A percentile compares a stretch with the other conserved stretches of the same genome.
phyloP scores from a whole-genome alignment of 2,113 vertebrate genomes.

The Tachysurus fulvidraco region DNA sequence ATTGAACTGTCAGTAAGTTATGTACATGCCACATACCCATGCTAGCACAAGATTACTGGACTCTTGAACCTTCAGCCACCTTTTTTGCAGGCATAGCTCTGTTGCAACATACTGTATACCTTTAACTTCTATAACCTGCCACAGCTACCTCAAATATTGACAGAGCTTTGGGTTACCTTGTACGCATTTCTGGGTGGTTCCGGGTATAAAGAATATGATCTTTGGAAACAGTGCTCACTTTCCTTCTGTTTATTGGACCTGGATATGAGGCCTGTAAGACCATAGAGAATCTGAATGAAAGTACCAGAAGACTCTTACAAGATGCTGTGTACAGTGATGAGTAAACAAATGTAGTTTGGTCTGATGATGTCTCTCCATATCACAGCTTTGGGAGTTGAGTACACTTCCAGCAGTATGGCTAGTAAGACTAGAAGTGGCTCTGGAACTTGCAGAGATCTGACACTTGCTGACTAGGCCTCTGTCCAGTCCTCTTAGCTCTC shows the following conservation, averaged over 20 bases:
- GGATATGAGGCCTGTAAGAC: background rate
- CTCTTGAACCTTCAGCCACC: constrained; percentile 42
- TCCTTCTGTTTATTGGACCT: constrained; percentile 22
- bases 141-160: constrained; percentile 63
- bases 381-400: constrained; percentile 26
- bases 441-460: constrained; percentile 44
- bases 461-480: constrained; percentile 51
- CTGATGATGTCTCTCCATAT: constrained; percentile 42
- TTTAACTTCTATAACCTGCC: constrained; percentile 52
- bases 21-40: constrained; percentile 4
- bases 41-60: constrained; percentile 52
- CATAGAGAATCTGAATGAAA: constrained; percentile 39
- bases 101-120: constrained; percentile 49
- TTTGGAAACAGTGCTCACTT: constrained; percentile 47
- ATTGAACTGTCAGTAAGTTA: background rate
- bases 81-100: constrained; percentile 41
- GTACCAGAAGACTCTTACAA: background rate
- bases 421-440: constrained; percentile 39
- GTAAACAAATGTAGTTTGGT: constrained; percentile 1
- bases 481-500: constrained; percentile 42
- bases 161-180: constrained; percentile 61
- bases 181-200: constrained; percentile 53
- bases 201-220: background rate
- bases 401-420: constrained; percentile 28
- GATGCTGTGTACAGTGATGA: constrained; percentile 11